Base-by-base conservation (phyloP, 2,113 vertebrate genomes). In the Panthera uncia region DNA sequence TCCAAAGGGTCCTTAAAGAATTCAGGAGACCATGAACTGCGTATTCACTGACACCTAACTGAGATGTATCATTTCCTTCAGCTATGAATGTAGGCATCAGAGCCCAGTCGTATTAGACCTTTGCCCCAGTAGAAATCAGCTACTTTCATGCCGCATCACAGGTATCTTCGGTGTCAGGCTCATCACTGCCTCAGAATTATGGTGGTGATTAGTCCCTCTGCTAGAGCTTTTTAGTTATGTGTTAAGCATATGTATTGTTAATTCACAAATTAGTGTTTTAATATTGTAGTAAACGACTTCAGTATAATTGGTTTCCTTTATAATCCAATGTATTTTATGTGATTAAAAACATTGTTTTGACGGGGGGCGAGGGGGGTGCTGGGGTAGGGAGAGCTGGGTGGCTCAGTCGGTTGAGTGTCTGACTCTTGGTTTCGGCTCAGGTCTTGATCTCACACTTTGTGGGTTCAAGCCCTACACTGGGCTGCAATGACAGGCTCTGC, bases 261-360 rank as follows among this genome's bases (percentile, higher is more conserved):
- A 69, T 80, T 95, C 41, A 91, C 66, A 81, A 74, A 69, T 68
- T 48, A 71, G 31, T 82, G 45, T 78, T 45, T 78, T 82, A 94
- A 81, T 83, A 78, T 83, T 91, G 4, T 69, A 68, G 78, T 81
- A 50, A 86, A 89, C 27, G 14, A 68, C 80, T 33, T 84, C 25
- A 41, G 38, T n/a, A 18, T 71, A 91, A 66, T 82, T 93, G 87
- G 31, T 41, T 93, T 87, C 41, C 48, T 86, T 88, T 94, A 29
- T 78, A 65, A 95, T 90, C 15, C 48, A 66, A 11, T 10, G 2
- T n/a, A 50, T 92, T 92, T 96, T 96, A 27, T 91, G n/a, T 84
- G 55, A 89, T 89, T 94, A 25, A 84, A 88, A 89, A 45, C 19
- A 36, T 38, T 80, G 33, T 65, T 87, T 65, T 89, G 79, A 91